phyloP scores from a whole-genome alignment of 2,113 vertebrate species.

The Anthoscopus minutus region DNA sequence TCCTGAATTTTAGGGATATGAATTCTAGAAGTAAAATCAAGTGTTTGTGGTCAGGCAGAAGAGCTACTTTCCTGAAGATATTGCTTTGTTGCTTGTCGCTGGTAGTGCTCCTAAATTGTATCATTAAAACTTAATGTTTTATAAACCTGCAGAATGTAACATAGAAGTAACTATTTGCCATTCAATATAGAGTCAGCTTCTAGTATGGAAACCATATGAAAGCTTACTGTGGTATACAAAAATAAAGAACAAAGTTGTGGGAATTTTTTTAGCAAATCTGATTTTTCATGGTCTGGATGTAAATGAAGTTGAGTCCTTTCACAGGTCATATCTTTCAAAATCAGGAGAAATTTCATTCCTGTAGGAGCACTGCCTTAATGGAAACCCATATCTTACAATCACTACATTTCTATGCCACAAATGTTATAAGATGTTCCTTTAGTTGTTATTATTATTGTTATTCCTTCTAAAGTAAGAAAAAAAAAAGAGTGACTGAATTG shows the following conservation, averaged over 20 bases:
- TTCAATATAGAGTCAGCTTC: background rate
- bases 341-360: background rate
- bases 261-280: background rate
- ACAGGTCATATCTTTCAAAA: background rate
- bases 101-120: background rate
- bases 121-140: background rate
- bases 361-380: background rate
- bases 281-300: background rate
- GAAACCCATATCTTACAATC: background rate
- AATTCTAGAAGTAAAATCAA: background rate
- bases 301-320: background rate
- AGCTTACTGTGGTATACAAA: background rate
- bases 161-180: background rate
- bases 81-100: background rate
- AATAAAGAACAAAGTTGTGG: background rate
- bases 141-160: background rate
- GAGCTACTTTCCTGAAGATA: background rate
- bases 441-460: background rate
- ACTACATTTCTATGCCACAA: background rate
- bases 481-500: background rate
- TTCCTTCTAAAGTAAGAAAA: background rate
- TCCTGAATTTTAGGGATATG: background rate
- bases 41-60: background rate
- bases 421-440: background rate
- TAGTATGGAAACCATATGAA: background rate